Evolutionary conservation across 2,888 invertebrate genomes (phyloP).

Genomic region (Parthenolecanium corni): DNA sequence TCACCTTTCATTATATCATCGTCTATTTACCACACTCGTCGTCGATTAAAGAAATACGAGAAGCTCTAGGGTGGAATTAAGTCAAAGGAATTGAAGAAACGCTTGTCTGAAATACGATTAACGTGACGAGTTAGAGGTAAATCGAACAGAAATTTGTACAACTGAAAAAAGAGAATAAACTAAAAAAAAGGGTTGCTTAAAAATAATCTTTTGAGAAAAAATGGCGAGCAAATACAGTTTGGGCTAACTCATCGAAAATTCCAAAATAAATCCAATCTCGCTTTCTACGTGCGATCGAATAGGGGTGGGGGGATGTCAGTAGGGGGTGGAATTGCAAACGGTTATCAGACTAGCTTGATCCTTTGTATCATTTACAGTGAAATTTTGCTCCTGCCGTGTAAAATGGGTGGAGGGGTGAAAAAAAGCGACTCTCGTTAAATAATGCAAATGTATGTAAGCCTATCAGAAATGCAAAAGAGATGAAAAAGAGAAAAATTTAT

Average conservation of each 20-base stretch:
- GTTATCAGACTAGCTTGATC: conserved; percentile 7
- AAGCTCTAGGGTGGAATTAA: no score
- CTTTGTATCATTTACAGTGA: conserved; percentile 28
- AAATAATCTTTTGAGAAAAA: conserved; percentile 25
- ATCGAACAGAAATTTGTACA: conserved; percentile 8
- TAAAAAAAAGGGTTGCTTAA: conserved; percentile 16
- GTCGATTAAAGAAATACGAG: no score
- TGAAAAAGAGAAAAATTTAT: conserved; percentile 13
- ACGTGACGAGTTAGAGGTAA: conserved; percentile 18
- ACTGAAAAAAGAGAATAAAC: neutral
- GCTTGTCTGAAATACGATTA: no score
- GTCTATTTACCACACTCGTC: no score
- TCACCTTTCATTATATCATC: no score
- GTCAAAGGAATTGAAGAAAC: neutral
- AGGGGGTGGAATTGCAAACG: conserved; percentile 4
- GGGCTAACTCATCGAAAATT: conserved; percentile 26
- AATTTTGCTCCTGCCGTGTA: conserved; percentile 9
- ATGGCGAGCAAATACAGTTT: conserved; percentile 4
- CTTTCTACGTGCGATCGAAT: conserved; percentile 13
- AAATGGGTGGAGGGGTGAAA: no score
- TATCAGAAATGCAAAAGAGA: conserved; percentile 28
- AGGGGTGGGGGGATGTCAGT: conserved; percentile 4
- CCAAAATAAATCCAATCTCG: conserved; percentile 25
- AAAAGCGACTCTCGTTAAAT: conserved; percentile 14
- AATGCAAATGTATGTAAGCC: conserved; percentile 27